A percentile compares a stretch with the other conserved stretches of the same genome.
phyloP scores from a whole-genome alignment of 2,113 vertebrate species.

The Pavo muticus region DNA sequence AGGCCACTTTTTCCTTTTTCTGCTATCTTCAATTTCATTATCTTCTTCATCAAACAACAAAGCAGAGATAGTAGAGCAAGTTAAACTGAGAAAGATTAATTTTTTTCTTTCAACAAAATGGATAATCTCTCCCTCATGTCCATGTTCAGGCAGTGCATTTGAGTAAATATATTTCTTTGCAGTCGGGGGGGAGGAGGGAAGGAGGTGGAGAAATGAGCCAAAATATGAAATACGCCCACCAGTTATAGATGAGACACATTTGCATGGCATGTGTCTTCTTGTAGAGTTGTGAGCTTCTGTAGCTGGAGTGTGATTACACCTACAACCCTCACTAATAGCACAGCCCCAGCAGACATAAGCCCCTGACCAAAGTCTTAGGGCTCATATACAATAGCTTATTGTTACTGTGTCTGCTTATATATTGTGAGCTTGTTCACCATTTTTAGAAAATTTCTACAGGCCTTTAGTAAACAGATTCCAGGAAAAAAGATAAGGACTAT shows the following conservation, averaged over 20 bases:
- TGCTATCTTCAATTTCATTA: slow-evolving; percentile 28
- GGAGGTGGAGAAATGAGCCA: background rate
- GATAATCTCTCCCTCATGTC: background rate
- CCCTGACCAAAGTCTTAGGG: background rate
- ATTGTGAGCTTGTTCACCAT: background rate
- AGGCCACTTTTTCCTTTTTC: background rate
- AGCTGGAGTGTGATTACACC: background rate
- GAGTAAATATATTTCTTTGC: background rate
- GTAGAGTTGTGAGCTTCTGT: background rate
- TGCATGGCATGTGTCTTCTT: background rate
- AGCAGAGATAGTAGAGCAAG: background rate
- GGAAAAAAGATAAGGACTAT: background rate
- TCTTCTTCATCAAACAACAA: slow-evolving; percentile 34
- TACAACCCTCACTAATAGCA: rapidly evolving
- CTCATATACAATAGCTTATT: background rate
- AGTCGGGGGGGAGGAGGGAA: background rate
- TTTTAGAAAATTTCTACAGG: background rate
- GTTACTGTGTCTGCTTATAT: background rate
- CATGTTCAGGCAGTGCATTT: background rate
- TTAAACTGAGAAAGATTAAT: background rate
- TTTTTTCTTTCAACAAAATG: slow-evolving; percentile 1
- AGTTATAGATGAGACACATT: background rate
- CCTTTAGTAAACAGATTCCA: background rate
- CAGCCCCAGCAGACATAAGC: background rate
- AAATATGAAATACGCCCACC: background rate